Evolutionary conservation across 2,797 vertebrate species (phyloP).

Genomic region (Apogon hyalosoma): DNA sequence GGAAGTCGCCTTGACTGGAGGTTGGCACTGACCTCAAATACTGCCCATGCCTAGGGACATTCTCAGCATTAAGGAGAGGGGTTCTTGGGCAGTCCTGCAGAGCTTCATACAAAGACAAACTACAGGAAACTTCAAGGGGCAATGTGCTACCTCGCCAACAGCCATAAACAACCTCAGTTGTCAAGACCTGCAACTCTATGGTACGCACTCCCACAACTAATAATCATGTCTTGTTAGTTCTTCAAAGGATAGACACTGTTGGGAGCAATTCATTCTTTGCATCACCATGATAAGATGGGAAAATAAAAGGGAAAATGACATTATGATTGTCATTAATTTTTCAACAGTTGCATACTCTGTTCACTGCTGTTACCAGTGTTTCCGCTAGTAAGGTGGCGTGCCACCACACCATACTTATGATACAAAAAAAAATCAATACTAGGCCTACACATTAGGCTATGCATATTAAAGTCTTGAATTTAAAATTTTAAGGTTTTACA

Average conservation of each 20-base stretch:
- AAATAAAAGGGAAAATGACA: not conserved
- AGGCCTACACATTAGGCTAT: too few relatives aligned
- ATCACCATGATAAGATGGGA: not conserved
- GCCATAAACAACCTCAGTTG: slow-evolving; percentile 39
- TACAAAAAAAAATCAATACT: too few relatives aligned
- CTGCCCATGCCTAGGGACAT: slow-evolving; percentile 41
- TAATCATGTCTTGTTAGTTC: slow-evolving; percentile 5
- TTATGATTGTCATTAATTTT: not conserved
- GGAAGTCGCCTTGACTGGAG: slow-evolving; percentile 33
- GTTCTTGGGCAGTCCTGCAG: slow-evolving; percentile 37
- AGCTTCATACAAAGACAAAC: slow-evolving; percentile 33
- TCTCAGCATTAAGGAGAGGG: slow-evolving; percentile 29
- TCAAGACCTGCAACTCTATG: slow-evolving; percentile 44
- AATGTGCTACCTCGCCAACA: slow-evolving; percentile 55
- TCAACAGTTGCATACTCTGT: not conserved
- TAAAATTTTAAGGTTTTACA: too few relatives aligned
- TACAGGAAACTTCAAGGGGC: slow-evolving; percentile 29
- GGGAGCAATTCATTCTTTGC: not conserved
- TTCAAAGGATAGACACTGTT: not conserved
- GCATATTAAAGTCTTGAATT: too few relatives aligned
- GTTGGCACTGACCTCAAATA: slow-evolving; percentile 45
- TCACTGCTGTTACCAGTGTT: not conserved
- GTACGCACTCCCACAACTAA: slow-evolving; percentile 7
- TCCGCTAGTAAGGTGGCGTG: too few relatives aligned
- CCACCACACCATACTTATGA: too few relatives aligned